A percentile compares a stretch with the other conserved stretches of the same genome.
phyloP scores from a whole-genome alignment of 1,140 invertebrate genomes.

The Drosophila mojavensis region DNA sequence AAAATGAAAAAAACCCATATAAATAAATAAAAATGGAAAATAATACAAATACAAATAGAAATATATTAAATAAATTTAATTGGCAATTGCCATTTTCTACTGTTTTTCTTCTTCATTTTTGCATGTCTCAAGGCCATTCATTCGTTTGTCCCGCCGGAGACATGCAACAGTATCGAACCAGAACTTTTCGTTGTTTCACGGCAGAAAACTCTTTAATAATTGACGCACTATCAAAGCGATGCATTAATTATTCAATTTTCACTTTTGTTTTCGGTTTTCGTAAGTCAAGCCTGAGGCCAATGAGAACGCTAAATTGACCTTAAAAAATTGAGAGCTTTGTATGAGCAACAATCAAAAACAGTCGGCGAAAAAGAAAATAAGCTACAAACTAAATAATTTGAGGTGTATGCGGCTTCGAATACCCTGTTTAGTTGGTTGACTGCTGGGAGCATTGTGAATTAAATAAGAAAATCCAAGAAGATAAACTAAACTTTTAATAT shows the following conservation, averaged over 20 bases:
- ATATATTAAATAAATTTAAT: slow-evolving; percentile 57
- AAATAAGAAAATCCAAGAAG: too few species aligned
- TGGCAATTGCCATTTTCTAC: slow-evolving; percentile 42
- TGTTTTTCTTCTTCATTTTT: slow-evolving; percentile 22
- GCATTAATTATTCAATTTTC: slow-evolving; percentile 20
- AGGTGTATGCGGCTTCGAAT: background rate
- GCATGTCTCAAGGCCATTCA: slow-evolving; percentile 52
- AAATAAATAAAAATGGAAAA: slow-evolving; percentile 8
- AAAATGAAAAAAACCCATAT: slow-evolving; percentile 17
- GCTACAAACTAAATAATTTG: background rate
- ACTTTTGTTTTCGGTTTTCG: slow-evolving; percentile 7
- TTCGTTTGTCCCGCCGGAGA: slow-evolving; percentile 39
- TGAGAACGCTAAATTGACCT: background rate
- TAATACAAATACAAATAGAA: background rate
- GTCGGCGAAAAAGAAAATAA: slow-evolving; percentile 2
- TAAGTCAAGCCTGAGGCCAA: background rate
- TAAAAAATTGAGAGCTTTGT: slow-evolving; percentile 2
- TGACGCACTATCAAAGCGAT: background rate
- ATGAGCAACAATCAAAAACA: slow-evolving; percentile 25
- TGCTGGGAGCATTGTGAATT: too few species aligned
- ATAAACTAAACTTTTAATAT: too few species aligned
- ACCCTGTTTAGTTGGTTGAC: too few species aligned
- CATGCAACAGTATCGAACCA: slow-evolving; percentile 7
- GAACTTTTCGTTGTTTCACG: slow-evolving; percentile 7
- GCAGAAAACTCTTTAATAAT: slow-evolving; percentile 8